Evolutionary conservation across 2,797 vertebrate species (phyloP), one percentile per base, ranked within the genome.

Genomic region (Karalla daura): DNA sequence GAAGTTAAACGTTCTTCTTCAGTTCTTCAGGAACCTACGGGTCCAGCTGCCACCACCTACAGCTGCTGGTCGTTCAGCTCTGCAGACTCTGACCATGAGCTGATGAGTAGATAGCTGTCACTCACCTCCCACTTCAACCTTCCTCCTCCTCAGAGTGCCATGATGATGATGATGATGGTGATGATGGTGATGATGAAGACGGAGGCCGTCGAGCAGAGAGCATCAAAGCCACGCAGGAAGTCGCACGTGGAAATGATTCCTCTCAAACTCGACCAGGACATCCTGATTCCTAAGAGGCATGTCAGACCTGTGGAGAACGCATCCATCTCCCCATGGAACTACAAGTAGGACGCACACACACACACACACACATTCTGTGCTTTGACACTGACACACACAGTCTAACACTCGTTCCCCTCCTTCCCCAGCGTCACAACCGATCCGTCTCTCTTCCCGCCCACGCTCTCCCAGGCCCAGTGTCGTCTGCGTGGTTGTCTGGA

Each of bases 291-390:
- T 1, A 1, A 11, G 21, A 17, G 5, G 15, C 46, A 4, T 36
- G 5, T 76, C 28, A 67, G 76, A 0, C 54, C 86, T 0, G 73
- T 93, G 60, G 63, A 80, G 24, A 92, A 91, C 39, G 35, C 41
- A 46, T 94, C 94, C 69, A 85, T 91, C 82, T 95, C 94, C 2
- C 93, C 94, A 0, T 95, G 94, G 94, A 86, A 79, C 0, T 91
- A 90, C 85, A 90, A 78, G 94, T 95, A 66, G 87, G 24, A 37
- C 35, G 33, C 25, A 27, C 46, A 23, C 37, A 40, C 37, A 40
- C 37, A 41, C 39, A 41, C 40, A 20, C 40, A 13, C 39, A 17
- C n/a, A 17, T 11, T 15, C 49, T n/a, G n/a, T n/a, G n/a, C n/a
- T n/a, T n/a, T n/a, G n/a, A 47, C 23, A 23, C 44, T 13, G 7